Evolutionary conservation across 2,888 invertebrate species (phyloP).

Genomic region (Neocrepidodera transversa): DNA sequence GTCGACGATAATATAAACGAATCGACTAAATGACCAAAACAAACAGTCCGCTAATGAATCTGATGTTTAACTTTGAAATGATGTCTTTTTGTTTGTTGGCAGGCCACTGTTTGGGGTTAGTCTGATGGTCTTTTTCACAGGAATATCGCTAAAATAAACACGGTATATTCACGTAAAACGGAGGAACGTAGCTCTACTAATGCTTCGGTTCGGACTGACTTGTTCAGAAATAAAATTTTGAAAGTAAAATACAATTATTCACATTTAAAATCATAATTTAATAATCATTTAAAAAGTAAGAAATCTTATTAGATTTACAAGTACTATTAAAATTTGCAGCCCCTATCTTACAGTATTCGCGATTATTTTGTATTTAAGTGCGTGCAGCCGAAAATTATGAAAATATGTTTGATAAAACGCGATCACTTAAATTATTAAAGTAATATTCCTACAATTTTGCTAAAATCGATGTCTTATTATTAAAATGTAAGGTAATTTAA

Average conservation of each 20-base stretch:
- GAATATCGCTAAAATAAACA: conserved; percentile 20
- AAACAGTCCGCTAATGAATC: conserved; percentile 27
- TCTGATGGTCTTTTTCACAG: conserved; percentile 16
- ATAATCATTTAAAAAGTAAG: too few species aligned
- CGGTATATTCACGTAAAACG: not conserved
- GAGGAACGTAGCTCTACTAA: not conserved
- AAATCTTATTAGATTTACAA: too few species aligned
- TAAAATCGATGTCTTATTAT: not conserved
- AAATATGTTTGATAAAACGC: conserved; percentile 5
- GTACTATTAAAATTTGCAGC: too few species aligned
- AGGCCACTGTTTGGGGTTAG: conserved; percentile 20
- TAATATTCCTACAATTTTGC: conserved; percentile 11
- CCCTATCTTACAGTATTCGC: not conserved
- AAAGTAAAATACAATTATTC: too few species aligned
- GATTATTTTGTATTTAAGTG: conserved; percentile 1
- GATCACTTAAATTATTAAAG: conserved; percentile 7
- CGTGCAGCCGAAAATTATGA: not conserved
- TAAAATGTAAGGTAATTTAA: too few species aligned
- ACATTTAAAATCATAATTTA: too few species aligned
- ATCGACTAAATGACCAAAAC: conserved; percentile 26
- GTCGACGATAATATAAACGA: conserved; percentile 27
- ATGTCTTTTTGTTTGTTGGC: conserved; percentile 26
- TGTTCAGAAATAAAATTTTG: too few species aligned
- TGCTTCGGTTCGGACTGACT: too few species aligned
- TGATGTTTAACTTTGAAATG: conserved; percentile 24